Percentiles rank a stretch among this genome's conserved stretches.
Conservation (phyloP, 2,888 invertebrate species). For the Metopia argyrocephala region DNA sequence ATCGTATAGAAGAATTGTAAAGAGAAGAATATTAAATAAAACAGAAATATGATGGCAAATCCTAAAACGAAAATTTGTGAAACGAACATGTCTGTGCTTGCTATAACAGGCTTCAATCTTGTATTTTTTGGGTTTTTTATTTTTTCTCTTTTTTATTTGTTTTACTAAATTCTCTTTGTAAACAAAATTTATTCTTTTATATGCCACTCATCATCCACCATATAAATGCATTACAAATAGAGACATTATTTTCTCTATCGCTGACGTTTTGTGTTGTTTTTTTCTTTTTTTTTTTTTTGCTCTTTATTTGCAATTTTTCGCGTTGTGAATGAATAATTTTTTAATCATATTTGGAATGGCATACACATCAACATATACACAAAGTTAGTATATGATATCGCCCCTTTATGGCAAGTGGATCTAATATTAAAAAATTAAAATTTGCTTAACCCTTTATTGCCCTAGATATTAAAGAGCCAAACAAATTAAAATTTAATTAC, state of each 20-base stretch:
- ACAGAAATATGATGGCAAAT: conserved; percentile 32
- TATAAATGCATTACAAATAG: neutral
- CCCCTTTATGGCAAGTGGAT: too few species aligned
- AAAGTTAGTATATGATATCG: too few species aligned
- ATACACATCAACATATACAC: neutral
- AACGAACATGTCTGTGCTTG: too few species aligned
- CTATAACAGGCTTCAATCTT: conserved; percentile 14
- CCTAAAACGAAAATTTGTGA: conserved; percentile 29
- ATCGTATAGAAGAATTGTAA: neutral
- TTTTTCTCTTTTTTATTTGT: neutral
- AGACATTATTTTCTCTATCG: conserved; percentile 27
- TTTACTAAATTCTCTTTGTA: conserved; percentile 25
- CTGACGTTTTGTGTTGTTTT: neutral
- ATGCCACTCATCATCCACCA: neutral
- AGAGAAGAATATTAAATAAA: neutral
- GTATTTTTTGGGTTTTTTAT: neutral
- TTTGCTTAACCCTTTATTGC: too few species aligned
- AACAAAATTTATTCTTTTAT: conserved; percentile 9
- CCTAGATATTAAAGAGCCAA: too few species aligned
- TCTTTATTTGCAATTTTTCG: conserved; percentile 36
- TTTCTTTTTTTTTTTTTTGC: conserved; percentile 6
- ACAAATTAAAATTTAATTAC: too few species aligned
- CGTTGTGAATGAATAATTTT: conserved; percentile 73
- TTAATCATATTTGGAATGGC: conserved; percentile 70
- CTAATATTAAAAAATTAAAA: too few species aligned